Evolutionary conservation across 2,888 invertebrate species (phyloP), one percentile per base, ranked within the genome.

Genomic region (Thymelicus sylvestris): DNA sequence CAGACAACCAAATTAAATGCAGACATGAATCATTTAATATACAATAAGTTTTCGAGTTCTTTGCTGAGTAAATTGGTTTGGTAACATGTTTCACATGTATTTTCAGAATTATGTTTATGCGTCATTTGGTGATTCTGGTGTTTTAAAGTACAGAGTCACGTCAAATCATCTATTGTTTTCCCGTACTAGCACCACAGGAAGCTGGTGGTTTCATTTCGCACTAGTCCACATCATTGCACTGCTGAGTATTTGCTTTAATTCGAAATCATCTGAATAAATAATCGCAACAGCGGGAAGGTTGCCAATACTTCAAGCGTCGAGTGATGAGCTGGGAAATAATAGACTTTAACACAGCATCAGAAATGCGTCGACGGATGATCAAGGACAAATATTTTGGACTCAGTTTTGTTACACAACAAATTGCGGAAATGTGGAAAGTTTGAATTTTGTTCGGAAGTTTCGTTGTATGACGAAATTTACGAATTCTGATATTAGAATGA

Each of bases 211-310:
- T 7, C 13, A 15, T 44, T 44, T 50, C 47, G 47, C 59, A 44
- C 41, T 41, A 48, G 41, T 60, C 39, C 59, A 50, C n/a, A 50
- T 57, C 13, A 48, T 39, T 52, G 41, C 57, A 62, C 47, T 66
- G 7, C 39, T 61, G 39, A 66, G 60, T 69, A 24, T 71, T 66
- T 66, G 66, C 62, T 71, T 71, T 66, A 55, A 71, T 71, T 62
- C 62, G 57, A 66, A 66, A 62, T 66, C 65, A 47, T 71, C 66
- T 71, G 61, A 71, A 71, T 71, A 71, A 71, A 71, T 71, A 64
- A 69, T 64, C 50, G 59, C 52, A 8, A 52, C 57, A 6, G 60
- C 61, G 71, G 66, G 66, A 71, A 47, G 62, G 62, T 66, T 71
- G 70, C 70, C 70, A 71, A 66, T 60, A 44, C 31, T 55, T 61